Evolutionary conservation across 2,113 vertebrate genomes (phyloP), one percentile per base, ranked within the genome.

Genomic region (Ciconia boyciana): DNA sequence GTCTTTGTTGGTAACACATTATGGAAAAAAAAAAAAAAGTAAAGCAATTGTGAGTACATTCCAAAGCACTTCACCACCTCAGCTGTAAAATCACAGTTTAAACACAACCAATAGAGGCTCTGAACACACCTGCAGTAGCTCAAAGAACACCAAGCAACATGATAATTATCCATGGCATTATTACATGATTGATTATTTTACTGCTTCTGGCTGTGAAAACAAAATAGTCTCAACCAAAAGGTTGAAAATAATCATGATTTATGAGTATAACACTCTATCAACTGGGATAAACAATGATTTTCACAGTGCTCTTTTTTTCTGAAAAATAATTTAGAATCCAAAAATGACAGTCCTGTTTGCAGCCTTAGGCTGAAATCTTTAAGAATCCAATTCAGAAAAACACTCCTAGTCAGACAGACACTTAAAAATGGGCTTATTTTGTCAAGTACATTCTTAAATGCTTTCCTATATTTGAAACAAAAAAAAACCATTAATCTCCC

Each of bases 111-210:
- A 66, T 16, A 92, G 83, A 68, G 54, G 28, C 43, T 87, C 64
- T 70, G 58, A 95, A 94, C 91, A 96, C 93, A 97, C 95, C 96
- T 97, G 94, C 95, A 94, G 82, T 76, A 96, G 84, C 94, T 96
- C 89, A 94, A 95, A 95, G 76, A 90, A 85, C 89, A 95, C 85
- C 54, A 96, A 91, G 80, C 55, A 97, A 96, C 88, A 95, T 78
- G 57, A 96, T 95, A 96, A 97, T 97, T 97, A 97, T 93, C 87
- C 68, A 48, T 76, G 77, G 85, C 89, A 92, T 96, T 95, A 93
- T 95, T 91, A 80, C 71, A 62, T 95, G 96, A 97, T 96, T 97
- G 95, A 97, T 97, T 97, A 89, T 94, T 97, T 96, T 97, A 97
- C 89, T 95, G 92, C 96, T 97, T 94, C 93, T 97, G 96, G 97